These are phyloP conservation scores for Tanytarsus gracilentus DNA, from an alignment of 2,888 invertebrate species.

Conservation along the genomic window DNA sequence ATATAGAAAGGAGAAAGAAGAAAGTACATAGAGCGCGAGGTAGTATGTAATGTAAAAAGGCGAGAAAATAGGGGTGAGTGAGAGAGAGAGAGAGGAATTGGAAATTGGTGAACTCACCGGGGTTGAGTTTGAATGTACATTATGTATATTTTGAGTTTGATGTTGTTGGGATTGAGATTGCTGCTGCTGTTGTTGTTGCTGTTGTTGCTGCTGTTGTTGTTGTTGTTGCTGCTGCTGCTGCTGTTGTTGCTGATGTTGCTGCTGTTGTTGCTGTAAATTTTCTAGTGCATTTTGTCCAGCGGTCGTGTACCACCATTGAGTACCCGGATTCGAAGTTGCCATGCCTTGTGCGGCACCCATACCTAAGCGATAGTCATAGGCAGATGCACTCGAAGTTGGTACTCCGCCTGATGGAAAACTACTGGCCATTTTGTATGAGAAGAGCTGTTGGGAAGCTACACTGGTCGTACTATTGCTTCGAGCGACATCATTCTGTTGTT, in stretches of 20 bases:
- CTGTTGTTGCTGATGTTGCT: slow-evolving; percentile 46
- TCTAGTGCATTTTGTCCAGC: slow-evolving; percentile 48
- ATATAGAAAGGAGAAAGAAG: too few relatives aligned
- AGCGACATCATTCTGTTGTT: slow-evolving; percentile 45
- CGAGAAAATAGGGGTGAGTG: too few relatives aligned
- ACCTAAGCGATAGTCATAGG: slow-evolving; percentile 67
- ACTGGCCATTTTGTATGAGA: slow-evolving; percentile 78
- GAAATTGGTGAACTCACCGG: slow-evolving; percentile 19
- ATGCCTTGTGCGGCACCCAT: slow-evolving; percentile 40
- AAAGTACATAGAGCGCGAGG: too few relatives aligned
- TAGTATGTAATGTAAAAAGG: too few relatives aligned
- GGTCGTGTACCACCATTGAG: slow-evolving; percentile 71
- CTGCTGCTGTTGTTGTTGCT: slow-evolving; percentile 44
- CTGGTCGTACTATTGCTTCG: slow-evolving; percentile 51
- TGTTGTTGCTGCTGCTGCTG: slow-evolving; percentile 47
- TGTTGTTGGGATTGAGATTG: slow-evolving; percentile 47
- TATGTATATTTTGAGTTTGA: slow-evolving; percentile 38
- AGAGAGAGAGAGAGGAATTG: background rate
- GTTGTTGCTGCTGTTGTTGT: slow-evolving; percentile 47
- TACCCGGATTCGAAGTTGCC: slow-evolving; percentile 44
- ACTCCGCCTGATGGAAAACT: slow-evolving; percentile 64
- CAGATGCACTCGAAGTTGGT: slow-evolving; percentile 53
- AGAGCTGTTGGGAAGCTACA: slow-evolving; percentile 61
- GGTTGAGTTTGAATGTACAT: slow-evolving; percentile 18
- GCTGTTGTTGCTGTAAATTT: slow-evolving; percentile 51